These are phyloP conservation scores for Buathra laborator DNA, from an alignment of 2,888 invertebrate genomes.

Conservation along the genomic window DNA sequence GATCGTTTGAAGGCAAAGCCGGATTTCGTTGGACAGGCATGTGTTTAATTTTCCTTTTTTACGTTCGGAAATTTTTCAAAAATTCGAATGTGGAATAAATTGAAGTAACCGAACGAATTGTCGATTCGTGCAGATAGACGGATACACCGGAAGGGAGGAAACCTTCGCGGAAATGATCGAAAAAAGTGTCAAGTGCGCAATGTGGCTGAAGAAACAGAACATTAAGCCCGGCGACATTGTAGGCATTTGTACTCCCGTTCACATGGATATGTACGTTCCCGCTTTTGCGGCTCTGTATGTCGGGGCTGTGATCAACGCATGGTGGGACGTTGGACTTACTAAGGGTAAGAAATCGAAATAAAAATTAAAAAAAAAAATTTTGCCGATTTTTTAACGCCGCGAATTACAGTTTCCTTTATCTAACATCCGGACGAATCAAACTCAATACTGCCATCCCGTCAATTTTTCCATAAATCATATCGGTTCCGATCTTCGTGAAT, in stretches of 20 bases:
- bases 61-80: neutral
- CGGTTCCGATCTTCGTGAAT: neutral
- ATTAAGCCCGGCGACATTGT: slow-evolving; percentile 67
- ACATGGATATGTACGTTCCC: slow-evolving; percentile 68
- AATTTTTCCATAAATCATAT: neutral
- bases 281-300: slow-evolving; percentile 68
- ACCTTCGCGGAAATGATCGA: slow-evolving; percentile 64
- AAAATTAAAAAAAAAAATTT: neutral
- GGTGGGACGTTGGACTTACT: slow-evolving; percentile 67
- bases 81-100: neutral
- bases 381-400: neutral
- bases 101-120: neutral
- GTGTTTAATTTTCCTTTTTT: neutral
- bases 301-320: slow-evolving; percentile 69
- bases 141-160: slow-evolving; percentile 63
- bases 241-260: slow-evolving; percentile 68
- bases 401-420: neutral
- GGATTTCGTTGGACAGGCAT: slow-evolving; percentile 73
- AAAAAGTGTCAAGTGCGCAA: slow-evolving; percentile 69
- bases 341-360: slow-evolving; percentile 44
- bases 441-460: neutral
- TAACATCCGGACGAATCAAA: neutral
- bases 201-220: slow-evolving; percentile 70
- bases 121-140: slow-evolving; percentile 6
- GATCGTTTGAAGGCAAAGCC: slow-evolving; percentile 64